Percentiles rank a stretch among this genome's conserved stretches.
Evolutionary conservation across 2,797 vertebrate species (phyloP).

Genomic region (Sebastes nivosus): DNA sequence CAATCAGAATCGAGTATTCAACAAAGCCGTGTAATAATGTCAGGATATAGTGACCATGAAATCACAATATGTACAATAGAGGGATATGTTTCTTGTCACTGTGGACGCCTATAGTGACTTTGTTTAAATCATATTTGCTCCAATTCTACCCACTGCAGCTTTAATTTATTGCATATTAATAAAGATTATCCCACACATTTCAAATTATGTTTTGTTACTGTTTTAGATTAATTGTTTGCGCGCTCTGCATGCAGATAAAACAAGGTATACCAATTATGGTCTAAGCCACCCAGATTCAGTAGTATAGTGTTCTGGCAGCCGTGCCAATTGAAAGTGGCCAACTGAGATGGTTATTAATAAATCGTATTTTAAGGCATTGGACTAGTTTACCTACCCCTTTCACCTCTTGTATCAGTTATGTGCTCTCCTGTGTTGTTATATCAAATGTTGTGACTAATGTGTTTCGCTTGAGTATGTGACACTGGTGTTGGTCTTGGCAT

Average conservation of each 20-base stretch:
- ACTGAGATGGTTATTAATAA: not conserved
- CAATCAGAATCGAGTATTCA: too few species aligned
- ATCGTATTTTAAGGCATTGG: not conserved
- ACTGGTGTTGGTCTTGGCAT: constrained; percentile 30
- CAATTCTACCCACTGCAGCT: too few species aligned
- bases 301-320: not conserved
- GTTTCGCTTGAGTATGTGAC: constrained; percentile 1
- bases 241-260: not conserved
- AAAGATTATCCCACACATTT: not conserved
- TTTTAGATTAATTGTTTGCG: not conserved
- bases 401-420: not conserved
- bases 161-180: not conserved
- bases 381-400: not conserved
- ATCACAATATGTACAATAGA: too few species aligned
- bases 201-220: not conserved
- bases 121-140: too few species aligned
- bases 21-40: too few species aligned
- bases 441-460: not conserved
- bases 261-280: not conserved
- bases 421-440: not conserved
- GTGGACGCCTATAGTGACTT: too few species aligned
- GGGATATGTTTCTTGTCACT: too few species aligned
- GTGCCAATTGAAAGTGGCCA: not conserved
- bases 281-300: not conserved
- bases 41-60: too few species aligned